Percentiles rank a stretch among this genome's conserved stretches.
phyloP scores from a whole-genome alignment of 2,888 invertebrate genomes.

The Stenurella melanura region DNA sequence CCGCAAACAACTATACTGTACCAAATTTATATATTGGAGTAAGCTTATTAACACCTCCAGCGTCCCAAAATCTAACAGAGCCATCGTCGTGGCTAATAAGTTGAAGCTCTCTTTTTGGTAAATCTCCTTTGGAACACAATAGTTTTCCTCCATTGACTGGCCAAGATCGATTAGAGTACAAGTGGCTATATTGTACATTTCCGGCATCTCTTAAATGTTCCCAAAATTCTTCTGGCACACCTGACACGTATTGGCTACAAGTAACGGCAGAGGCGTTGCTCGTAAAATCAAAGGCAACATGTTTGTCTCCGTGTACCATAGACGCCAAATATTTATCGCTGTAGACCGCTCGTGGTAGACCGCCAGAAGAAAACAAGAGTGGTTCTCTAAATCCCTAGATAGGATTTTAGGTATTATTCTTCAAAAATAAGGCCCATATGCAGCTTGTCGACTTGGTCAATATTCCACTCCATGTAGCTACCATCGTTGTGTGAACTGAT shows the following conservation, averaged over 20 bases:
- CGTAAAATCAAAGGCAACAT: conserved; percentile 96
- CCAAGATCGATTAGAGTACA: conserved; percentile 87
- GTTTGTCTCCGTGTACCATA: conserved; percentile 83
- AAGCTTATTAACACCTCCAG: conserved; percentile 87
- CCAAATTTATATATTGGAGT: conserved; percentile 91
- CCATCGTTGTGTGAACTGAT: conserved; percentile 96
- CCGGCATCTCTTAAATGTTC: conserved; percentile 76
- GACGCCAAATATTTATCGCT: conserved; percentile 96
- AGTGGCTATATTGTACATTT: conserved; percentile 71
- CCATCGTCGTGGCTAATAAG: conserved; percentile 96
- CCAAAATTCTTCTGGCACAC: conserved; percentile 80
- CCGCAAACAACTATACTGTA: conserved; percentile 83
- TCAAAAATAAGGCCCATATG: conserved; percentile 97
- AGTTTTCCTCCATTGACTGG: conserved; percentile 90
- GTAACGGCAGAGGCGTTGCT: conserved; percentile 96
- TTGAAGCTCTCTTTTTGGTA: conserved; percentile 76
- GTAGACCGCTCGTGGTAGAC: conserved; percentile 95
- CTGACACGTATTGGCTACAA: conserved; percentile 84
- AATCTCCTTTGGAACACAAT: conserved; percentile 72
- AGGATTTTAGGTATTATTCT: conserved; percentile 88
- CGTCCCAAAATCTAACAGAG: conserved; percentile 96
- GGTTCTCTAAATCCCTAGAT: conserved; percentile 76
- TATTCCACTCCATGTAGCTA: conserved; percentile 90
- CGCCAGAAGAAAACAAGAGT: conserved; percentile 86
- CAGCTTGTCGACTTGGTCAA: conserved; percentile 80